Base-by-base conservation (phyloP, 1,140 invertebrate species). In the Riptortus pedestris region DNA sequence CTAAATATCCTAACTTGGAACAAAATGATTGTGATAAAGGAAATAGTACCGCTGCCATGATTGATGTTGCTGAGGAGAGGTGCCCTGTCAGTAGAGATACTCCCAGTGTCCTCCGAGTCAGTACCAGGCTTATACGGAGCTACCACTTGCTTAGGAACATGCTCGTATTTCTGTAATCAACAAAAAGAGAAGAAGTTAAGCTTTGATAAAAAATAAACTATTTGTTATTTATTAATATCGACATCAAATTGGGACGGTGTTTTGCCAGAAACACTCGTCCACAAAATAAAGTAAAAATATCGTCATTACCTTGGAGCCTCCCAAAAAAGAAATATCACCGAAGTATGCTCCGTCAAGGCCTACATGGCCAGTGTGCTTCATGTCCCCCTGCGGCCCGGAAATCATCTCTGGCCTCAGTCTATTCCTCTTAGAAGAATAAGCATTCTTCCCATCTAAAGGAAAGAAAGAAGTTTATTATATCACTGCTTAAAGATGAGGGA, bases 281-380 rank as follows among this genome's bases (percentile, higher is more conserved):
- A n/a, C n/a, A 11, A 43, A 11, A 43, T 9, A 43, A n/a, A n/a
- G n/a, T n/a, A n/a, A n/a, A n/a, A n/a, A n/a, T n/a, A 47, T 20
- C 27, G 20, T 28, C 66, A 75, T 77, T 68, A 82, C 79, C 71
- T 82, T 68, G 28, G 81, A 85, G 28, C 83, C 83, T 26, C 82
- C 83, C 22, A 94, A 77, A 71, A 93, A 93, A 51, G 90, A 86
- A 59, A 98, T 85, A 75, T 97, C 93, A 0, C 96, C 95, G 74
- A 98, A 98, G 72, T 93, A 93, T 62, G 91, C 90, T 4, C 96
- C 96, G 75, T 98, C 96, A 14, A 96, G 79, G 1, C 96, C 96
- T 3, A 98, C 91, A 74, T 99, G 96, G 1, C 91, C 91, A 0
- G 93, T 98, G 73, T 98, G 96, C 72, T 96, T 93, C 0, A 98